A percentile compares a stretch with the other conserved stretches of the same genome.
These are phyloP conservation scores for Gonatopus flavifemur DNA, from an alignment of 1,140 invertebrate species.

Conservation along the genomic window DNA sequence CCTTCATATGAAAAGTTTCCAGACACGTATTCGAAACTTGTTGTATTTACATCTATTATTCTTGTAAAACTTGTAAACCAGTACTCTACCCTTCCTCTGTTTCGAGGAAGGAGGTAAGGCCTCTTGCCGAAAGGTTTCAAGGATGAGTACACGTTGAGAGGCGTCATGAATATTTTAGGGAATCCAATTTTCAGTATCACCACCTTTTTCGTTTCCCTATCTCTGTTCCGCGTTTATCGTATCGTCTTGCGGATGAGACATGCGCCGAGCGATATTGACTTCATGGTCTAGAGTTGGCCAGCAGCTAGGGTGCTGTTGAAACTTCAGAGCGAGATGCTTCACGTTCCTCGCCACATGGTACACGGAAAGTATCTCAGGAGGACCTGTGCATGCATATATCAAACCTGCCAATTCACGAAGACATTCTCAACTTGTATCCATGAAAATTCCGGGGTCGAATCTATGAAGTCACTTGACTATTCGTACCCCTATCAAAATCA, in stretches of 20 bases:
- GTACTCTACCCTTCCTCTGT: not conserved
- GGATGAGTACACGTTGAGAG: not conserved
- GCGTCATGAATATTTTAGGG: constrained; percentile 6
- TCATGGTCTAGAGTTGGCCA: too few species aligned
- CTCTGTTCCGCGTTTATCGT: constrained; percentile 1
- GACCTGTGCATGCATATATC: too few species aligned
- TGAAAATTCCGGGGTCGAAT: too few species aligned
- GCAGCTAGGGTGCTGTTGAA: not conserved
- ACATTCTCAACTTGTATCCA: too few species aligned
- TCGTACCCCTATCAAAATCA: too few species aligned
- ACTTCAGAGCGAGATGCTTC: not conserved
- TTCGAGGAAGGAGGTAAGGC: not conserved
- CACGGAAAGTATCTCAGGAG: constrained; percentile 13
- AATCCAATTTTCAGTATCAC: constrained; percentile 7
- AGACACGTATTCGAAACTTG: not conserved
- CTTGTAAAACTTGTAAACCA: not conserved
- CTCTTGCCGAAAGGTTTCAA: not conserved
- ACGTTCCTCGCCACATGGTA: not conserved
- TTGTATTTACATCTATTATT: not conserved
- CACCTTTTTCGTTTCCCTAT: not conserved
- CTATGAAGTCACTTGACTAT: too few species aligned
- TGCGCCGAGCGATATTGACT: not conserved
- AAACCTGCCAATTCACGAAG: too few species aligned
- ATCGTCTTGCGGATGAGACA: not conserved
- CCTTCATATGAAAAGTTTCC: not conserved